Evolutionary conservation across 1,140 invertebrate species (phyloP), one percentile per base, ranked within the genome.

Genomic region (Steinernema feltiae): DNA sequence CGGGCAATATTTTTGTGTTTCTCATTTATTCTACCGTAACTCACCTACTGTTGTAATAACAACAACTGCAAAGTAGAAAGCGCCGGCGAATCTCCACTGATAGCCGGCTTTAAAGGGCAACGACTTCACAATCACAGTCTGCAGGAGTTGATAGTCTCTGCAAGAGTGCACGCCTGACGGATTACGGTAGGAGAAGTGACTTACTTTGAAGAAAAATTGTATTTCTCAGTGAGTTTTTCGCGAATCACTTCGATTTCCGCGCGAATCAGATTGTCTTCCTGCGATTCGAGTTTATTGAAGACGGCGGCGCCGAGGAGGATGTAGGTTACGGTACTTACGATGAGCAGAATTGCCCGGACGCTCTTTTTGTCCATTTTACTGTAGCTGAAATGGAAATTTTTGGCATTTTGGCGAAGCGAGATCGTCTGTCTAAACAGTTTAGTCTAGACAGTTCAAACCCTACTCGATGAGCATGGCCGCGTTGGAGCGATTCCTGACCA

Each of bases 11-110:
- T n/a, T n/a, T n/a, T n/a, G n/a, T n/a, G n/a, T n/a, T n/a, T n/a
- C n/a, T n/a, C n/a, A n/a, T n/a, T n/a, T n/a, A n/a, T n/a, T n/a
- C n/a, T n/a, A 32, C 48, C 24, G 0, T 31, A 74, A 87, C 88
- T 90, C 87, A 90, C 96, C 97, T 85, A 99, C 98, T 86, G 95
- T 97, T 31, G 96, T 97, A 79, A 99, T 91, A 0, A 99, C 96
- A n/a, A 96, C 95, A 0, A 94, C 95, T 30, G 95, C 94, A 88
- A 98, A 99, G 88, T 98, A 99, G 88, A 99, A 97, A 48, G 96
- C 94, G 48, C 94, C 95, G 17, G 93, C 91, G 88, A 95, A 95
- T 88, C 94, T 94, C 94, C 95, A 98, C 89, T 98, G 95, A 30
- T 92, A 92, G 3, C 95, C 95, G 46, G 95, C 95, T 87, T 97